Evolutionary conservation across 2,113 vertebrate genomes (phyloP).

Genomic region (Lasiurus cinereus): DNA sequence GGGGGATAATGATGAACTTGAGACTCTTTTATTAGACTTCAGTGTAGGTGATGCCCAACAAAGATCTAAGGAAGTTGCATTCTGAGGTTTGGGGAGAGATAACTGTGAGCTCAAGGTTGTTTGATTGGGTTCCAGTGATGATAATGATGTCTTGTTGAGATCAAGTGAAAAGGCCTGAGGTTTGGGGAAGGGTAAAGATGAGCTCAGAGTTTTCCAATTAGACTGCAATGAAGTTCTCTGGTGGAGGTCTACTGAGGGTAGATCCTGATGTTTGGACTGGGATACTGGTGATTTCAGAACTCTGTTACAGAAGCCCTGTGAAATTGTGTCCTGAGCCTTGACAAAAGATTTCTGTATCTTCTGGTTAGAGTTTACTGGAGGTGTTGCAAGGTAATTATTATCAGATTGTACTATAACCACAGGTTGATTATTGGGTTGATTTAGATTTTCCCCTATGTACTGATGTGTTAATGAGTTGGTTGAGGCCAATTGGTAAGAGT

Average conservation of each 20-base stretch:
- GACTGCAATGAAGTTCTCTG: background rate
- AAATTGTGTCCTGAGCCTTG: slow-evolving; percentile 14
- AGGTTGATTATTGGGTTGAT: slow-evolving; percentile 38
- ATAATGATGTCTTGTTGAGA: background rate
- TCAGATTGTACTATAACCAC: background rate
- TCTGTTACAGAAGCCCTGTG: background rate
- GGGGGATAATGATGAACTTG: slow-evolving; percentile 26
- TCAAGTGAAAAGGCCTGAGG: background rate
- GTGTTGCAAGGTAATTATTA: background rate
- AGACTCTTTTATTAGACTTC: slow-evolving; percentile 40
- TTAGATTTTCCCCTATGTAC: background rate
- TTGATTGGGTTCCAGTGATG: background rate
- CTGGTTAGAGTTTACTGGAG: background rate
- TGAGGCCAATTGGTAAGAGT: background rate
- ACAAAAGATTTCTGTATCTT: slow-evolving; percentile 2
- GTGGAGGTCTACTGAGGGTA: background rate
- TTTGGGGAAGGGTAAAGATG: background rate
- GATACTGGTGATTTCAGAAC: slow-evolving; percentile 19
- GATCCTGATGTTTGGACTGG: background rate
- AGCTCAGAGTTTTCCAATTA: background rate
- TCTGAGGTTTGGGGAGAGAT: background rate
- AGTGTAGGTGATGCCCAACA: background rate
- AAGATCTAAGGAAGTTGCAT: background rate
- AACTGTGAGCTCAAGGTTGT: background rate
- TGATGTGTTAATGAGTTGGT: slow-evolving; percentile 24